Evolutionary conservation across 2,888 invertebrate genomes (phyloP), one percentile per base, ranked within the genome.

Genomic region (Acronicta psi): DNA sequence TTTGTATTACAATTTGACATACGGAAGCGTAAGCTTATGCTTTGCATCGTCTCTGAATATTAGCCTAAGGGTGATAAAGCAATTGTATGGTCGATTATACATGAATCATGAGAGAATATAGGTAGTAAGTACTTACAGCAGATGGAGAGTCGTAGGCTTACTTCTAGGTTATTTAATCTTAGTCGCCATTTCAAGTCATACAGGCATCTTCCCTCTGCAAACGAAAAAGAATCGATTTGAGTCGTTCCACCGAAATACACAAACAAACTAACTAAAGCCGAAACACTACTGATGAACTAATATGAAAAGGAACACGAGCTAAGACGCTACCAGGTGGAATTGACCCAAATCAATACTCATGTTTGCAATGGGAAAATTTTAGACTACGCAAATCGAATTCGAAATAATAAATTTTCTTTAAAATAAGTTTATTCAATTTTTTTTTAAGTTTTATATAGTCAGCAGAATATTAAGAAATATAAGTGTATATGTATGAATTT

Each of bases 341-440:
- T 85, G 89, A 91, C 91, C 89, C 91, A 91, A 90, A 89, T 84
- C 88, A 87, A 89, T 83, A 77, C 80, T 84, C 81, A 70, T 68
- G 76, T 76, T 78, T 66, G 63, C 63, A 62, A 65, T 50, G 41
- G 59, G 61, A 60, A 59, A 5, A 50, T 16, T 37, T 16, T 29
- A 17, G 8, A 40, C 31, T 23, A 59, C 16, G 14, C 20, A 34
- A 49, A 23, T n/a, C 9, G 10, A 16, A 58, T 34, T 38, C 10
- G 38, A 11, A 13, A 34, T n/a, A 38, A 18, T 38, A 43, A 36
- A 8, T 6, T 17, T 17, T 14, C 13, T 23, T 54, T 51, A 29
- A 13, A 0, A 29, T 3, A 45, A 36, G n/a, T 46, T 50, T 50
- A 40, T 11, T 51, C 20, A 16, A 16, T 42, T 43, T 38, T 43